These are phyloP conservation scores for Malurus alboscapulatus DNA, from an alignment of 2,113 vertebrate genomes.

Conservation along the genomic window DNA sequence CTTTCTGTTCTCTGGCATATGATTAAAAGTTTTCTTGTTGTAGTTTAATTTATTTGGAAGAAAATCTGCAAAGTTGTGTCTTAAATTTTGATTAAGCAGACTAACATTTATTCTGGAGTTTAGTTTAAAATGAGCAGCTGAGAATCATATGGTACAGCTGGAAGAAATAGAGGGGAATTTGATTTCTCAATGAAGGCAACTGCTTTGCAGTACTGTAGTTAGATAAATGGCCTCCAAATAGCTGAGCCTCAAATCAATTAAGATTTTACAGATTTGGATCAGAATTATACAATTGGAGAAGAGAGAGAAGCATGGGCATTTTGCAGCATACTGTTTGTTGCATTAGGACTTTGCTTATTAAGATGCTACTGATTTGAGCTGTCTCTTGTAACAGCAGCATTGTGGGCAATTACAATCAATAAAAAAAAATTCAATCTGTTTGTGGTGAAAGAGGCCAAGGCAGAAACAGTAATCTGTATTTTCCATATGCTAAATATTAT, in stretches of 20 bases:
- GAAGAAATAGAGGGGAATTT: not conserved
- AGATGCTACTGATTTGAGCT: not conserved
- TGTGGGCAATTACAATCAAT: not conserved
- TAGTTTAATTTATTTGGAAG: not conserved
- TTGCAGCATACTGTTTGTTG: not conserved
- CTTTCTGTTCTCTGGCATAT: not conserved
- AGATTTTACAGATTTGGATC: not conserved
- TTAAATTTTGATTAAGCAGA: not conserved
- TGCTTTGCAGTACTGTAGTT: not conserved
- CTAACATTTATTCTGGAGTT: not conserved
- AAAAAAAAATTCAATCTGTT: not conserved
- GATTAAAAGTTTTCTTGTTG: not conserved
- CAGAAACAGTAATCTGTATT: not conserved
- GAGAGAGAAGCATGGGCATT: not conserved
- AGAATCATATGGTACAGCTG: not conserved
- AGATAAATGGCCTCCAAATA: not conserved
- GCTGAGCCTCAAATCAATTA: not conserved
- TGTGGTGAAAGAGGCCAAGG: not conserved
- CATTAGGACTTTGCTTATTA: not conserved
- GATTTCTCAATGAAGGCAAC: not conserved
- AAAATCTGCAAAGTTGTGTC: not conserved
- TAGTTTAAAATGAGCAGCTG: not conserved
- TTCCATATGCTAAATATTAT: not conserved
- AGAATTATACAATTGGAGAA: not conserved
- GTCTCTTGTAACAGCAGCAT: not conserved